Conservation (phyloP, 92 coral and sea anemone species). For the Galaxea fascicularis region DNA sequence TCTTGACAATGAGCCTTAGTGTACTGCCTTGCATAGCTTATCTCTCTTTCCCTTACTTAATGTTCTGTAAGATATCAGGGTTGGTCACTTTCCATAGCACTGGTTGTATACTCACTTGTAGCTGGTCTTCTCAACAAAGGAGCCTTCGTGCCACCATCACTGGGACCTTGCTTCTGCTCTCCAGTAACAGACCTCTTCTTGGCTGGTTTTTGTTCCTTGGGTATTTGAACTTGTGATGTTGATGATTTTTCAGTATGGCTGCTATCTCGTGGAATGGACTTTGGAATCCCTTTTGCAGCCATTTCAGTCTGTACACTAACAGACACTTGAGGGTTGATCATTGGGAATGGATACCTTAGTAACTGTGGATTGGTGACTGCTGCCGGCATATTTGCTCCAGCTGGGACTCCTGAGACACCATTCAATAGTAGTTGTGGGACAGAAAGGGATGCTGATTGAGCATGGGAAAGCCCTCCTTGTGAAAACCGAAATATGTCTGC, state of each 20-base stretch:
- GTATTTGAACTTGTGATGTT: neutral
- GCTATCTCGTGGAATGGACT: neutral
- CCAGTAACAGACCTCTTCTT: neutral
- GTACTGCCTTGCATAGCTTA: no score
- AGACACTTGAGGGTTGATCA: slow-evolving; percentile 13
- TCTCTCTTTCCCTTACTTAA: neutral
- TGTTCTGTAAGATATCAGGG: no score
- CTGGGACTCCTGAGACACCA: neutral
- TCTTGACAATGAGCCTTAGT: no score
- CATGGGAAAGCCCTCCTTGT: neutral
- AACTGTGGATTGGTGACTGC: neutral
- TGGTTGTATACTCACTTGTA: slow-evolving; percentile 12
- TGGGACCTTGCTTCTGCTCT: neutral
- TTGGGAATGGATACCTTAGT: neutral
- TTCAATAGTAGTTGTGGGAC: neutral
- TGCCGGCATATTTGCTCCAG: neutral
- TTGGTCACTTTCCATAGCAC: neutral
- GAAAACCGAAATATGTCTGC: neutral
- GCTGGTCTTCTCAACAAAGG: slow-evolving; percentile 36
- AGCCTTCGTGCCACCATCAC: neutral
- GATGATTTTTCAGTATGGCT: slow-evolving; percentile 4
- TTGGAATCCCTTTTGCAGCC: neutral
- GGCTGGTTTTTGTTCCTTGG: neutral
- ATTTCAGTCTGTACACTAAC: slow-evolving; percentile 1
- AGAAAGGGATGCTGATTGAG: neutral